Conservation (phyloP, 2,113 vertebrate species). For the Lontra canadensis region DNA sequence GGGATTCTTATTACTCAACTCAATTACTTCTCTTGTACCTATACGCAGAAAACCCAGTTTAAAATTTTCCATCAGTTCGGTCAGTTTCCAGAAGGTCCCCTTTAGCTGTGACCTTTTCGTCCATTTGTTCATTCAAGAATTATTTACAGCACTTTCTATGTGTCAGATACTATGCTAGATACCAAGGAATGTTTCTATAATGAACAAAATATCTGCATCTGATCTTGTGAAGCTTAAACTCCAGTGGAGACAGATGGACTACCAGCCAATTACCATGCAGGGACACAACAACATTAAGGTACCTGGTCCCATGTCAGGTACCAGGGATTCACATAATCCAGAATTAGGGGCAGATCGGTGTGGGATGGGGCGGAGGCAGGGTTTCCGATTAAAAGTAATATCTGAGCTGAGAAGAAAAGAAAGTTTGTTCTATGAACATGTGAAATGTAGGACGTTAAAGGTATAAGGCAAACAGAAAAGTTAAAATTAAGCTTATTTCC, state of each 20-base stretch:
- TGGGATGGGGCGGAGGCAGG: background rate
- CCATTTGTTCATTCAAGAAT: conserved; percentile 22
- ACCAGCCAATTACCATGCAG: background rate
- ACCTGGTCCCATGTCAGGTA: background rate
- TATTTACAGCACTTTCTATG: background rate
- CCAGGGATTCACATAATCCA: background rate
- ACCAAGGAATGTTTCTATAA: background rate
- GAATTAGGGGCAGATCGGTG: background rate
- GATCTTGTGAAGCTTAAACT: background rate
- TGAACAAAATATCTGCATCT: background rate
- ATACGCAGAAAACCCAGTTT: conserved; percentile 26
- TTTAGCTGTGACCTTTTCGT: conserved; percentile 22
- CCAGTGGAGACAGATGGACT: background rate
- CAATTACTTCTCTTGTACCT: conserved; percentile 32
- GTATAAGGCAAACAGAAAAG: background rate
- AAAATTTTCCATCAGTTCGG: conserved; percentile 35
- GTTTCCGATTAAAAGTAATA: background rate
- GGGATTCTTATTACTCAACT: conserved; percentile 21
- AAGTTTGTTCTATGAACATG: background rate
- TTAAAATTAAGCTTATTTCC: conserved; percentile 13
- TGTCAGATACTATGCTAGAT: background rate
- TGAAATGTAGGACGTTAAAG: background rate
- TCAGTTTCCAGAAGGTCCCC: conserved; percentile 51
- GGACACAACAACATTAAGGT: background rate
- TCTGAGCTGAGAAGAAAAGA: background rate